Base-by-base conservation (phyloP, 2,113 vertebrate genomes). In the Labrus mixtus region DNA sequence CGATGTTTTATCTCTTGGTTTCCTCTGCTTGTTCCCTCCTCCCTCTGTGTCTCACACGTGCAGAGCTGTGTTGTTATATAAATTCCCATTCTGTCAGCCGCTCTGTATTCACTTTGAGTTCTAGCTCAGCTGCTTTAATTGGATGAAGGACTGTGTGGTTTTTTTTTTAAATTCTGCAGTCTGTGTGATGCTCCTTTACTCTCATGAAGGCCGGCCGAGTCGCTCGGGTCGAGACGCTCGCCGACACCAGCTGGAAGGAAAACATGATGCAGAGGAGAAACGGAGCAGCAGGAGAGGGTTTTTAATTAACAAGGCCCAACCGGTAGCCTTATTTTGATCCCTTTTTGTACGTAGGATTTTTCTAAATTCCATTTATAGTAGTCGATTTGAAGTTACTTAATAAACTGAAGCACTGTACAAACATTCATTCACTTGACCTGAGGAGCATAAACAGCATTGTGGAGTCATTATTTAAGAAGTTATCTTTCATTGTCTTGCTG, bases 191-290 rank as follows among this genome's bases (percentile, higher is more conserved):
- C 61, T 60, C n/a, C 2, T 78, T 71, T 57, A 25, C 54, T 36
- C 54, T 71, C 66, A 71, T 66, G 68, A 78, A 71, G 67, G 43
- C 45, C 33, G 29, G 76, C 53, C 9, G 61, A 78, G 67, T 43
- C 19, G 17, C 48, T 10, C 19, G 13, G 48, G 48, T 51, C 8
- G 19, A 66, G 63, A 51, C 10, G 8, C 41, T 19, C 12, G 11
- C 9, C 2, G 9, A 20, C 48, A 72, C 12, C 71, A 58, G 55
- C 72, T 41, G 33, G 46, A 54, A 33, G 64, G 8, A 10, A 60
- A 68, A 33, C 55, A 33, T 6, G 16, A 57, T 3, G 67, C 39
- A 2, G 54, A 16, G 22, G n/a, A 36, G 16, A 29, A 22, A 19
- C 45, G 39, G 20, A 51, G 4, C 19, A 5, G 54, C 25, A 3